Evolutionary conservation across 1,140 invertebrate genomes (phyloP).

Genomic region (Drosophila tani): DNA sequence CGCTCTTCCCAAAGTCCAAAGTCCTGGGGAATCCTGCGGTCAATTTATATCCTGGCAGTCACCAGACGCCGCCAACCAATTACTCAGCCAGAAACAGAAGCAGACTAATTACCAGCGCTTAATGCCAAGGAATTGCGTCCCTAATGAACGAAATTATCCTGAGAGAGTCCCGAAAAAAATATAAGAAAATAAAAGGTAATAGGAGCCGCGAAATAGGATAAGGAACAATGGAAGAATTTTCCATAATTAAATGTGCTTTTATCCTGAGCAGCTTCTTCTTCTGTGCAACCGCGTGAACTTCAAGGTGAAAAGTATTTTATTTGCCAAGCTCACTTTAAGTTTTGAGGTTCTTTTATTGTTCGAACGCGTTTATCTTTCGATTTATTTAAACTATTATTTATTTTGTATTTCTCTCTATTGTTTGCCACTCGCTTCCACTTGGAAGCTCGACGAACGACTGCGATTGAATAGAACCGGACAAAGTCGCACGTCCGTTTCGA

Average conservation of each 20-base stretch:
- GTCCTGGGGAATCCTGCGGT: slow-evolving; percentile 20
- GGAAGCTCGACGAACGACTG: slow-evolving; percentile 11
- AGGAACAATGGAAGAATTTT: slow-evolving; percentile 36
- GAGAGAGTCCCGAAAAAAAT: background rate
- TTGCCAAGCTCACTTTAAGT: slow-evolving; percentile 37
- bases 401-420: slow-evolving; percentile 28
- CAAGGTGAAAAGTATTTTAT: background rate
- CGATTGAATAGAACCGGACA: slow-evolving; percentile 18
- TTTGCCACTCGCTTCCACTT: slow-evolving; percentile 22
- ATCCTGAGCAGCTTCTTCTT: slow-evolving; percentile 1
- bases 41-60: slow-evolving; percentile 15
- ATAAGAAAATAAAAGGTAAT: slow-evolving; percentile 21
- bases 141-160: slow-evolving; percentile 45
- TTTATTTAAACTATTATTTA: slow-evolving; percentile 18
- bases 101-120: slow-evolving; percentile 41
- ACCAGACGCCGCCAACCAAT: slow-evolving; percentile 41
- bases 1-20: background rate
- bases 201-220: slow-evolving; percentile 37
- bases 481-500: slow-evolving; percentile 69
- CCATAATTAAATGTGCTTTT: slow-evolving; percentile 40
- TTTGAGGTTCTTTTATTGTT: background rate
- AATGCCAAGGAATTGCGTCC: slow-evolving; percentile 29
- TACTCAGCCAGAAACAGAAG: slow-evolving; percentile 22
- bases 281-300: slow-evolving; percentile 39
- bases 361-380: background rate